Conservation (phyloP, 1,140 invertebrate species). For the Trichonephila inaurata region DNA sequence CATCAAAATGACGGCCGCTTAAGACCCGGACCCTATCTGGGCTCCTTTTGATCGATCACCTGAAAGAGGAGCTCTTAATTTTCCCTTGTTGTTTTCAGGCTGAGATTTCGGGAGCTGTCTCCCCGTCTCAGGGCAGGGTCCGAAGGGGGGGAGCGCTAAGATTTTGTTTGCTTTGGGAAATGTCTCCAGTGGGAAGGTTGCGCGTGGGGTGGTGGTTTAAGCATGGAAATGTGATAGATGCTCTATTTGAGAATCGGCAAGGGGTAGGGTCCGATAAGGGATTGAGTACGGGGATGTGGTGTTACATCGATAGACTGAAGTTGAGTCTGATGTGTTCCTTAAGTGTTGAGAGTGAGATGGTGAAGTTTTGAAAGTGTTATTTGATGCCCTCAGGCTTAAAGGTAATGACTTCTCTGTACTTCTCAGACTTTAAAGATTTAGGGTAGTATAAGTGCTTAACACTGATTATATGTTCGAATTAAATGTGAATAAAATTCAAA, state of each 20-base stretch:
- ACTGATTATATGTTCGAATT: too few relatives aligned
- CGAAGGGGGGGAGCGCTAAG: background rate
- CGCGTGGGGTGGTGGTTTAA: background rate
- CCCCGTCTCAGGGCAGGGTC: background rate
- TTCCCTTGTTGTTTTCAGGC: background rate
- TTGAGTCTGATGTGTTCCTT: too few relatives aligned
- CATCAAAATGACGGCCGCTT: slow-evolving; percentile 19
- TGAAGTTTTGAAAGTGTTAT: too few relatives aligned
- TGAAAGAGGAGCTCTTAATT: slow-evolving; percentile 30
- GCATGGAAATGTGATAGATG: slow-evolving; percentile 2
- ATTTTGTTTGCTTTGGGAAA: background rate
- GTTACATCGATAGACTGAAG: background rate
- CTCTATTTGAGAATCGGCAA: too few relatives aligned
- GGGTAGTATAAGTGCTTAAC: too few relatives aligned
- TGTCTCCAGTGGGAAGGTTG: background rate
- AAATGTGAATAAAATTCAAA: too few relatives aligned
- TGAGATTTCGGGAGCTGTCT: background rate
- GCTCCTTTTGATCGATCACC: background rate
- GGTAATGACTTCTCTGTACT: too few relatives aligned
- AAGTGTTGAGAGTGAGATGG: too few relatives aligned
- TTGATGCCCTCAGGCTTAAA: too few relatives aligned
- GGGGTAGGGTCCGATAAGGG: background rate
- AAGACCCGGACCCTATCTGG: background rate
- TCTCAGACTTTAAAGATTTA: too few relatives aligned
- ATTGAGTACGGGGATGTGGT: background rate